Evolutionary conservation across 2,888 invertebrate genomes (phyloP).

Genomic region (Unio delphinus): DNA sequence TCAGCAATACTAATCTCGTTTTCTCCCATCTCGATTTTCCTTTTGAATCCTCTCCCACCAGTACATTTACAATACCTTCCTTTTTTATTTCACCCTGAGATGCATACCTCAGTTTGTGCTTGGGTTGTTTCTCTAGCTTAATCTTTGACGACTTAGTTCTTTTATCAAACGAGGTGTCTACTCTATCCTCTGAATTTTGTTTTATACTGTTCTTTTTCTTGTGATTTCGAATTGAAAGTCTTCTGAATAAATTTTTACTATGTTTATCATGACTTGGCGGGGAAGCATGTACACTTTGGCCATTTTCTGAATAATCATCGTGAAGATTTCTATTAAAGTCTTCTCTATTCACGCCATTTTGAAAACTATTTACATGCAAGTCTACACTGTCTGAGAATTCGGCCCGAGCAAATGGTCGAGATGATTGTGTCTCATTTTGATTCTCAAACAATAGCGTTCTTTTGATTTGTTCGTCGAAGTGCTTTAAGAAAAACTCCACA

Average conservation of each 20-base stretch:
- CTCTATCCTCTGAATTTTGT: conserved; percentile 90
- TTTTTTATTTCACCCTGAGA: conserved; percentile 73
- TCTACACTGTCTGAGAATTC: neutral
- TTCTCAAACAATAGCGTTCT: conserved; percentile 19
- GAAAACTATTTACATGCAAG: neutral
- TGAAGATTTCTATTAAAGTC: conserved; percentile 15
- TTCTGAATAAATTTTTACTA: conserved; percentile 40
- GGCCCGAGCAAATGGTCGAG: neutral
- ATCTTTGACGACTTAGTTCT: conserved; percentile 41
- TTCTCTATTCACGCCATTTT: conserved; percentile 12
- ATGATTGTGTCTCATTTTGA: neutral
- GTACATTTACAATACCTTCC: conserved; percentile 93
- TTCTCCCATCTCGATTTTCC: conserved; percentile 94
- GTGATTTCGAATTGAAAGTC: conserved; percentile 68
- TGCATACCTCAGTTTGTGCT: conserved; percentile 18
- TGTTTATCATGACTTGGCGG: conserved; percentile 20
- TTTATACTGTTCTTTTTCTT: conserved; percentile 82
- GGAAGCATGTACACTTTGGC: conserved; percentile 12
- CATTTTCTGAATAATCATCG: conserved; percentile 37
- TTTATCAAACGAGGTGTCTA: conserved; percentile 72
- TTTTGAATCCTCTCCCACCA: conserved; percentile 86
- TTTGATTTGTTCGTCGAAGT: conserved; percentile 80
- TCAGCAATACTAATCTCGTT: conserved; percentile 90
- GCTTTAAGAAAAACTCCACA: conserved; percentile 86
- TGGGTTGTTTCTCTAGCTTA: conserved; percentile 29